A percentile compares a stretch with the other conserved stretches of the same genome.
These are phyloP conservation scores for Decapterus maruadsi DNA, from an alignment of 2,797 vertebrate species.

Conservation along the genomic window DNA sequence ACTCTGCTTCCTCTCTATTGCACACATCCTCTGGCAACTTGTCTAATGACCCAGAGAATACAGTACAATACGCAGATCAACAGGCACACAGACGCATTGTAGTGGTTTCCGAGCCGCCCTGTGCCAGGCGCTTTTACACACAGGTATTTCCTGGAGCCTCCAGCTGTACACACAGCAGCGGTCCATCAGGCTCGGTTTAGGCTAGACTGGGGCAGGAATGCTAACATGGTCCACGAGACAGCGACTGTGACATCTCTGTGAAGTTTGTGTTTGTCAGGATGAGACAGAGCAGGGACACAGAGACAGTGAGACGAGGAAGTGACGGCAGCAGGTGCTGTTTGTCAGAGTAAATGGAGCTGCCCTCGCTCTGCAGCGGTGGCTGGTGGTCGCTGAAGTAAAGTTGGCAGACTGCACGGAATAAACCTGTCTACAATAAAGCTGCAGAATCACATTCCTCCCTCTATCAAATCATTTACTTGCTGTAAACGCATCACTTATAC, in stretches of 20 bases:
- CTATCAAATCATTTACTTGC: not conserved
- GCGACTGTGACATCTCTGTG: conserved; percentile 8
- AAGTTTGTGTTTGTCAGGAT: conserved; percentile 49
- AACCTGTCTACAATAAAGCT: not conserved
- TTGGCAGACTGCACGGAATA: not conserved
- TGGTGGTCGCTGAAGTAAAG: not conserved
- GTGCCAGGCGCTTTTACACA: conserved; percentile 8
- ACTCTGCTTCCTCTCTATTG: conserved; percentile 24
- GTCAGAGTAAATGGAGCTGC: conserved; percentile 4
- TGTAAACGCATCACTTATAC: not conserved
- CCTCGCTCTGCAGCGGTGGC: not conserved
- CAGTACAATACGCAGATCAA: conserved; percentile 8
- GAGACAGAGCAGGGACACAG: conserved; percentile 45
- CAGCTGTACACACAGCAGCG: conserved; percentile 8
- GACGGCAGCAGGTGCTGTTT: conserved; percentile 16
- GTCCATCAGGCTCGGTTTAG: conserved; percentile 58
- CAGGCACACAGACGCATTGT: not conserved
- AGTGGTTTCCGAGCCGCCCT: not conserved
- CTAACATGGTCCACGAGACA: conserved; percentile 41
- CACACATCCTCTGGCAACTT: conserved; percentile 41
- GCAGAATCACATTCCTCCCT: not conserved
- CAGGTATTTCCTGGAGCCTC: conserved; percentile 36
- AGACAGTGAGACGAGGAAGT: conserved; percentile 19
- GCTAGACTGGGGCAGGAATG: conserved; percentile 47
- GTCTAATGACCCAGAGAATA: conserved; percentile 15